A percentile compares a stretch with the other conserved stretches of the same genome.
Conservation (phyloP, 1,140 invertebrate genomes). For the Matsumurasca onukii region DNA sequence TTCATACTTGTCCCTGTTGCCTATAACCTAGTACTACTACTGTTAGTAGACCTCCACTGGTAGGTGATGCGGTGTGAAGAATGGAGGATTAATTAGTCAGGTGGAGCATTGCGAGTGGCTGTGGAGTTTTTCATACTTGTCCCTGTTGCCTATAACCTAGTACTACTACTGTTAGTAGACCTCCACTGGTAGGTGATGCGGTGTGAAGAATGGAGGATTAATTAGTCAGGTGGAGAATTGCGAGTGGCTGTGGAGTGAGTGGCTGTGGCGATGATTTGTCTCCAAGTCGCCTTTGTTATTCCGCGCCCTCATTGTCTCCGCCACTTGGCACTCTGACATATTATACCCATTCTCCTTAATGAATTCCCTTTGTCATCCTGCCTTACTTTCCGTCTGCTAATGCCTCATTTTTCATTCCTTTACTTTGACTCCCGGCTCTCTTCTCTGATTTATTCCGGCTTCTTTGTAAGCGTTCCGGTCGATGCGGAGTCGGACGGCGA, state of each 20-base stretch:
- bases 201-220: not conserved
- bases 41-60: too few species aligned
- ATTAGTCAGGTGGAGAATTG: not conserved
- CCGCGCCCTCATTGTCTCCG: slow-evolving; percentile 25
- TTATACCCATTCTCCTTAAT: slow-evolving; percentile 29
- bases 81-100: too few species aligned
- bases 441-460: slow-evolving; percentile 11
- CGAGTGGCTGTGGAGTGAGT: slow-evolving; percentile 7
- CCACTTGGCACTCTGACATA: slow-evolving; percentile 23
- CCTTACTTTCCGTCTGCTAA: slow-evolving; percentile 2
- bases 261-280: slow-evolving; percentile 28
- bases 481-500: not conserved
- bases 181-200: too few species aligned
- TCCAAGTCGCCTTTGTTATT: slow-evolving; percentile 29
- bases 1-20: too few species aligned
- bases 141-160: too few species aligned
- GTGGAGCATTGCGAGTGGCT: too few species aligned
- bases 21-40: too few species aligned
- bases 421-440: slow-evolving; percentile 6
- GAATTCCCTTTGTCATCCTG: slow-evolving; percentile 29
- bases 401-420: slow-evolving; percentile 20
- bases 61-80: too few species aligned
- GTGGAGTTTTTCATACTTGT: too few species aligned
- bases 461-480: not conserved
- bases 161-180: too few species aligned